phyloP scores from a whole-genome alignment of 2,888 invertebrate genomes.

The Thymelicus sylvestris region DNA sequence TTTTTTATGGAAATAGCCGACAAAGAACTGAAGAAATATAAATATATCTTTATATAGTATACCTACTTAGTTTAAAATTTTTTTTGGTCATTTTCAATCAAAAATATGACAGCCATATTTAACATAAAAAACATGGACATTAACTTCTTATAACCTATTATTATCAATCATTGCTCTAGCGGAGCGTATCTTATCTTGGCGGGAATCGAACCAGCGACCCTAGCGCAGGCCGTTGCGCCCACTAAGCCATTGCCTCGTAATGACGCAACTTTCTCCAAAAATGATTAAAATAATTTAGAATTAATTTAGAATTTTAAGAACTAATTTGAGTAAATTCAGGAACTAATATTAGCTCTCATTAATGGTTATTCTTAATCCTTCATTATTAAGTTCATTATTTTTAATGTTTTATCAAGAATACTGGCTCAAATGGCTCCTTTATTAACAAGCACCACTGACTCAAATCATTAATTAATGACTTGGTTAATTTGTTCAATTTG shows the following conservation, averaged over 20 bases:
- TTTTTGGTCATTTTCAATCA: too few species aligned
- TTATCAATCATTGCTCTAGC: constrained; percentile 22
- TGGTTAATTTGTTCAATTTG: too few species aligned
- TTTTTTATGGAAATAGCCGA: too few species aligned
- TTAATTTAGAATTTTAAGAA: not conserved
- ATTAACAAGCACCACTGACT: too few species aligned
- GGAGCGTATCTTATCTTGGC: constrained; percentile 28
- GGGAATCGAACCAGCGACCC: constrained; percentile 27
- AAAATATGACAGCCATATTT: too few species aligned
- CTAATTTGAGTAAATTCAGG: not conserved
- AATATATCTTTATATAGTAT: too few species aligned
- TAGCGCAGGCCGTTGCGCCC: constrained; percentile 13
- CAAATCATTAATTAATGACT: too few species aligned
- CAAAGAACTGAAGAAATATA: too few species aligned
- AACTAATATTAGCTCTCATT: not conserved
- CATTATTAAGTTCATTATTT: too few species aligned
- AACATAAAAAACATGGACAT: not conserved
- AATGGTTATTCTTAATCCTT: too few species aligned
- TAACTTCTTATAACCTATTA: not conserved
- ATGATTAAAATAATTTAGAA: not conserved
- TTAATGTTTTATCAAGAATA: not conserved
- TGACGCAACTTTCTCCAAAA: constrained; percentile 14
- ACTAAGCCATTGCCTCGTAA: not conserved
- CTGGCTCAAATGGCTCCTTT: too few species aligned
- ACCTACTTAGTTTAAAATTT: too few species aligned